These are phyloP conservation scores for Oplegnathus fasciatus DNA, from an alignment of 2,113 vertebrate genomes.

Conservation along the genomic window DNA sequence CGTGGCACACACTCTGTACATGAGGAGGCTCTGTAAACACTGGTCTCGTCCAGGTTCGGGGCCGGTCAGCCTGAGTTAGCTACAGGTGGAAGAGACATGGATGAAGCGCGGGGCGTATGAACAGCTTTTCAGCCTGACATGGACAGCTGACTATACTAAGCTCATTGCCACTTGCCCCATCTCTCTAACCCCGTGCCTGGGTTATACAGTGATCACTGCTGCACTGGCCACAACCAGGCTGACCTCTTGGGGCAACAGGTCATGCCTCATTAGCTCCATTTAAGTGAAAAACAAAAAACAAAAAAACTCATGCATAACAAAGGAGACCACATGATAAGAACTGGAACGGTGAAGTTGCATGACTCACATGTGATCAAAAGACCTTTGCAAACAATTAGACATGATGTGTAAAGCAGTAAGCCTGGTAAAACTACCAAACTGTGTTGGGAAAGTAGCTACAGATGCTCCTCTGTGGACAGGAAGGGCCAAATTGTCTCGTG, in stretches of 20 bases:
- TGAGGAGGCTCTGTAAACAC: background rate
- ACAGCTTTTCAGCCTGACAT: conserved; percentile 64
- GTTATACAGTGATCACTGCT: background rate
- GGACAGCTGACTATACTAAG: conserved; percentile 64
- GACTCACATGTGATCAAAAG: conserved; percentile 47
- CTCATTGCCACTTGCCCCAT: background rate
- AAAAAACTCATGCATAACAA: background rate
- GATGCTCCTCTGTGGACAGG: background rate
- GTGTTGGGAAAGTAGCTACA: background rate
- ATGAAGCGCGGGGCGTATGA: conserved; percentile 30
- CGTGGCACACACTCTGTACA: background rate
- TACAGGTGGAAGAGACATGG: conserved; percentile 71
- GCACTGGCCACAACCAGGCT: background rate
- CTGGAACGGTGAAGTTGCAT: conserved; percentile 3
- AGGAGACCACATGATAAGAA: conserved; percentile 8
- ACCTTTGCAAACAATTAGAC: conserved; percentile 1
- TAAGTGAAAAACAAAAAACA: background rate
- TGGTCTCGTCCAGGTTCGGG: background rate
- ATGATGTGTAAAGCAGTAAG: background rate
- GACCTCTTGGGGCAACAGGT: conserved; percentile 15
- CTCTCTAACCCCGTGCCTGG: background rate
- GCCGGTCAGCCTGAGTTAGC: background rate
- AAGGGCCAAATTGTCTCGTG: background rate
- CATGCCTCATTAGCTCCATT: background rate
- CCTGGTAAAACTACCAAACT: background rate